Base-by-base conservation (phyloP, 1,140 invertebrate genomes). In the Fopius arisanus region DNA sequence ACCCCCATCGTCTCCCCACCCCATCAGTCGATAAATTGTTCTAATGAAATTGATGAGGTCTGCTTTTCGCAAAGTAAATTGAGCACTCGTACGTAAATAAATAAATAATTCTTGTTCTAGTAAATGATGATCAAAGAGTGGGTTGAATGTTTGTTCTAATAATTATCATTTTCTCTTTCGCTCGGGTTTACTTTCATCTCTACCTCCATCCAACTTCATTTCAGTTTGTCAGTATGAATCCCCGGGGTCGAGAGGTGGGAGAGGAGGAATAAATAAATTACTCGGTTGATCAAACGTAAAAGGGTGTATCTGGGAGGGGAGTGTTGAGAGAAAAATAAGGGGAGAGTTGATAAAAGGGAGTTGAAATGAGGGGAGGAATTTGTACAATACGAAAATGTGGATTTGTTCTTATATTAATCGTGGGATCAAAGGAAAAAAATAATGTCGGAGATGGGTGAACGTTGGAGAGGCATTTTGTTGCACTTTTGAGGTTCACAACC, bases 221-320 rank as follows among this genome's bases (percentile, higher is more conserved):
- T 26, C 33, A 37, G 33, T 37, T 37, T 37, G 33, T 37, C 33
- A 37, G 33, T 12, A 29, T 65, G 71, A 67, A 51, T 73, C 16
- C 2, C 62, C 28, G 71, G 12, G 21, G 43, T 2, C 1, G 33
- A 5, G n/a, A n/a, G n/a, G n/a, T n/a, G 12, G n/a, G 43, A 51
- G 43, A 14, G 43, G 67, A 73, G 51, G 67, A 73, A 73, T 73
- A 73, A 73, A 73, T 73, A 67, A 73, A 40, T 40, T 59, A 29
- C 63, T 16, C 54, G 71, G 67, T 73, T 65, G 67, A 73, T 67
- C 62, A 73, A 19, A 67, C n/a, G 41, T 19, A 21, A 29, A 21
- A 19, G 43, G n/a, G 43, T 51, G 43, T 7, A 19, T 51, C 41
- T 43, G n/a, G n/a, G 19, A 16, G 19, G 6, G 43, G 14, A 51